phyloP scores from a whole-genome alignment of 2,888 invertebrate genomes.

The Cosmia trapezina region DNA sequence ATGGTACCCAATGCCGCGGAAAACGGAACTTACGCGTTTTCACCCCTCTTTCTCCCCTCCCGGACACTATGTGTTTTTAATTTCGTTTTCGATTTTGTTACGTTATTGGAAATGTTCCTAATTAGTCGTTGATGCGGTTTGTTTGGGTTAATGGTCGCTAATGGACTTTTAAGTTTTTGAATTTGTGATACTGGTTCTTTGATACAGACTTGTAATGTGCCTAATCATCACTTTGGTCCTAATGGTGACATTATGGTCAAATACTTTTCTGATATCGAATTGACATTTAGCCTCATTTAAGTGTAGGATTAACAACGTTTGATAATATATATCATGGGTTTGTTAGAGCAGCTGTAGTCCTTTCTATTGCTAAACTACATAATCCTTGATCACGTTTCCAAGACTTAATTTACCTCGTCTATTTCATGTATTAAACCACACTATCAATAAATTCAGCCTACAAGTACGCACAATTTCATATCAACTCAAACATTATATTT shows the following conservation, averaged over 20 bases:
- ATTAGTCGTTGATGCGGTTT: constrained; percentile 58
- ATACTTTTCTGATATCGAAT: constrained; percentile 31
- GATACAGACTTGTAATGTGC: constrained; percentile 27
- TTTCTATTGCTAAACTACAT: constrained; percentile 6
- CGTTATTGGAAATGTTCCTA: constrained; percentile 61
- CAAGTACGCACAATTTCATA: constrained; percentile 25
- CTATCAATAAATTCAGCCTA: neutral
- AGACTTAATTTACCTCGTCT: neutral
- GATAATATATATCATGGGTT: neutral
- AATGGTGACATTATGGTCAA: constrained; percentile 40
- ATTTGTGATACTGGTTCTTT: constrained; percentile 16
- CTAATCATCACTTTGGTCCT: constrained; percentile 20
- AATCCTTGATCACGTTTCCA: constrained; percentile 9
- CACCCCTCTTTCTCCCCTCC: constrained; percentile 66
- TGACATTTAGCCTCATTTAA: neutral
- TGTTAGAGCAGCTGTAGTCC: neutral
- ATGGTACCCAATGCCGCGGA: constrained; percentile 90
- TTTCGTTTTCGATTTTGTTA: constrained; percentile 73
- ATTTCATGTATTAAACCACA: neutral
- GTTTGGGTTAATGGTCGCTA: constrained; percentile 38
- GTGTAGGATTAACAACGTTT: constrained; percentile 14
- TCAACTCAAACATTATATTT: constrained; percentile 46
- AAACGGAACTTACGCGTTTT: constrained; percentile 89
- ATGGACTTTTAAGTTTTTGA: constrained; percentile 44
- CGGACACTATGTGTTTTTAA: constrained; percentile 73